Percentiles rank a stretch among this genome's conserved stretches.
These are phyloP conservation scores for Dromaius novaehollandiae DNA, from an alignment of 2,113 vertebrate genomes.

Conservation along the genomic window DNA sequence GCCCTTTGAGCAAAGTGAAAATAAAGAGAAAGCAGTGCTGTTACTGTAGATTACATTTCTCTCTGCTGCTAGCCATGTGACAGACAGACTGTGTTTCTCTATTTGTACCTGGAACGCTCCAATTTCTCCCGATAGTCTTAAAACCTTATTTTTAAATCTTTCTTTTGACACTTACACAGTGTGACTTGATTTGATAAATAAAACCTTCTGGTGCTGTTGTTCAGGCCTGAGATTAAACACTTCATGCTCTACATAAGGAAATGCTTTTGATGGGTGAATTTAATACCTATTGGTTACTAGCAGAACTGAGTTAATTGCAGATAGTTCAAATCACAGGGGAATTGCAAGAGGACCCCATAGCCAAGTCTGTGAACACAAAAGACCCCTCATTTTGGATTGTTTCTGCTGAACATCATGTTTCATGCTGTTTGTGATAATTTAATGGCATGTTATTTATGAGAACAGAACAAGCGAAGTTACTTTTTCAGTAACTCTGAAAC, in stretches of 20 bases:
- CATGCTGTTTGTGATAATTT: constrained; percentile 36
- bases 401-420: background rate
- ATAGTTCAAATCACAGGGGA: constrained; percentile 29
- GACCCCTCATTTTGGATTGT: background rate
- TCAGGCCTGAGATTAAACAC: constrained; percentile 44
- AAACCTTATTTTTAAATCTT: constrained; percentile 64
- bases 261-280: constrained; percentile 7
- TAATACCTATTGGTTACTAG: background rate
- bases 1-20: constrained; percentile 45
- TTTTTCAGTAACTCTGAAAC: constrained; percentile 13
- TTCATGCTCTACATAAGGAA: constrained; percentile 38
- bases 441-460: constrained; percentile 46
- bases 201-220: constrained; percentile 55
- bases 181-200: constrained; percentile 67
- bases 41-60: constrained; percentile 62
- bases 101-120: constrained; percentile 66
- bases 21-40: constrained; percentile 45
- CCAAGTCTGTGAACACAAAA: background rate
- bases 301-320: constrained; percentile 32
- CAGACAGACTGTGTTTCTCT: constrained; percentile 60
- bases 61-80: constrained; percentile 62
- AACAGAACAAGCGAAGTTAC: constrained; percentile 42
- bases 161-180: constrained; percentile 59
- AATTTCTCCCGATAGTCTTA: constrained; percentile 53
- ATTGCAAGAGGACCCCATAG: background rate